Base-by-base conservation (phyloP, 1,140 invertebrate species). In the Xylocopa sonorina region DNA sequence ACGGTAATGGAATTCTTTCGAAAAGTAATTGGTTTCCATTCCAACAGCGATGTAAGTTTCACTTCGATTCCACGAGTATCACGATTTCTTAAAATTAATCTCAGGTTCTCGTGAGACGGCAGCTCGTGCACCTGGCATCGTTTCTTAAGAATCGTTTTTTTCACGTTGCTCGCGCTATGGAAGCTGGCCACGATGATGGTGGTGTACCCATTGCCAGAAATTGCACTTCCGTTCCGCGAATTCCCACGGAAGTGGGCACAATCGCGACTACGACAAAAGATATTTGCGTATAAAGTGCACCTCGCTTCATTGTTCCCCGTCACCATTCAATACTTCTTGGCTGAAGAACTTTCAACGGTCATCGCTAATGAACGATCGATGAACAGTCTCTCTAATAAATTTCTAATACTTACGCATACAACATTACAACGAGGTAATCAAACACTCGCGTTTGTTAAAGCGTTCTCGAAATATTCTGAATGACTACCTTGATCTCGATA, bases 211-310 rank as follows among this genome's bases (percentile, higher is more conserved):
- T 86, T 83, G 84, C 80, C 85, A 88, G 81, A 89, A 91, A 88
- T 91, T 91, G 91, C 90, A 92, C 90, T 92, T 92, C 91, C 91
- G 91, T 91, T 92, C 88, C 81, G 86, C 85, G 86, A 91, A 92
- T 92, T 92, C 91, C 91, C 91, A 92, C 91, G 90, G 89, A 91
- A 92, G 87, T 91, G 82, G 78, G 85, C 74, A 91, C 89, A 90
- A 90, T 91, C 89, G 88, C 84, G 83, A 71, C 53, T 60, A 57
- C 78, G 82, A 83, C 78, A 87, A 87, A 86, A 73, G 75, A 83
- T 72, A 74, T 82, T 60, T 27, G 71, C 67, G 69, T 74, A 79
- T 50, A 71, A 71, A 51, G 64, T 68, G 71, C 78, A 66, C 84
- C 81, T 71, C 74, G n/a, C 55, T 73, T 67, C 64, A 84, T 83